phyloP scores from a whole-genome alignment of 2,113 vertebrate genomes.

The Apaloderma vittatum region DNA sequence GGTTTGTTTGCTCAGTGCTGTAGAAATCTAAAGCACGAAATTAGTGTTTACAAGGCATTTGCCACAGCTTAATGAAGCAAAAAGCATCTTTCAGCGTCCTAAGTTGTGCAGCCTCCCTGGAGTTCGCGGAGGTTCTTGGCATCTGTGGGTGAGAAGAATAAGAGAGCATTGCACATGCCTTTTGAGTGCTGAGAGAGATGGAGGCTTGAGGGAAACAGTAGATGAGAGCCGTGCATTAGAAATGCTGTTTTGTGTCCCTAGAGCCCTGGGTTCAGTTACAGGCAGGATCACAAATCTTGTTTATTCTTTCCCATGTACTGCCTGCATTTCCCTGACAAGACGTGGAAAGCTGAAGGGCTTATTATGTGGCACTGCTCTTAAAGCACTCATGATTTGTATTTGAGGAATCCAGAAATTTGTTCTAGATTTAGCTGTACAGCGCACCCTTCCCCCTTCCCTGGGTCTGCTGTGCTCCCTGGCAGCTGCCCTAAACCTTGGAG shows the following conservation, averaged over 20 bases:
- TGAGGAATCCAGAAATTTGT: conserved; percentile 58
- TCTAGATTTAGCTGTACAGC: not conserved
- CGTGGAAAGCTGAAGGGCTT: conserved; percentile 36
- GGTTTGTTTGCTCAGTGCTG: conserved; percentile 8
- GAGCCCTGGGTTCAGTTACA: not conserved
- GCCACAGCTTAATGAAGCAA: not conserved
- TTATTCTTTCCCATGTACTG: not conserved
- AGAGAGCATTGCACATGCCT: not conserved
- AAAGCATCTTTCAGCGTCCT: not conserved
- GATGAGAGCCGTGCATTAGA: not conserved
- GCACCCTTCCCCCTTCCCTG: conserved; percentile 47
- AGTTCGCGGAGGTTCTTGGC: not conserved
- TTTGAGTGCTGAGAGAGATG: not conserved
- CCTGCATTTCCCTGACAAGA: not conserved
- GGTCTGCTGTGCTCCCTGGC: conserved; percentile 34
- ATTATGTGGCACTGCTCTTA: not conserved
- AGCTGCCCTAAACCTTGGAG: conserved; percentile 29
- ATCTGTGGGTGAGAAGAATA: not conserved
- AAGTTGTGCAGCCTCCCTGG: not conserved
- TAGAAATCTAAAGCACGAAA: conserved; percentile 37
- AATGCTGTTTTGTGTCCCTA: not conserved
- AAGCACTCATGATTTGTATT: conserved; percentile 45
- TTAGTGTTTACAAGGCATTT: conserved; percentile 32
- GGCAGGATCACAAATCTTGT: conserved; percentile 7
- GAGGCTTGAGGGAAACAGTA: not conserved